A percentile compares a stretch with the other conserved stretches of the same genome.
Conservation (phyloP, 2,797 vertebrate genomes). For the Peromyscus nudipes region DNA sequence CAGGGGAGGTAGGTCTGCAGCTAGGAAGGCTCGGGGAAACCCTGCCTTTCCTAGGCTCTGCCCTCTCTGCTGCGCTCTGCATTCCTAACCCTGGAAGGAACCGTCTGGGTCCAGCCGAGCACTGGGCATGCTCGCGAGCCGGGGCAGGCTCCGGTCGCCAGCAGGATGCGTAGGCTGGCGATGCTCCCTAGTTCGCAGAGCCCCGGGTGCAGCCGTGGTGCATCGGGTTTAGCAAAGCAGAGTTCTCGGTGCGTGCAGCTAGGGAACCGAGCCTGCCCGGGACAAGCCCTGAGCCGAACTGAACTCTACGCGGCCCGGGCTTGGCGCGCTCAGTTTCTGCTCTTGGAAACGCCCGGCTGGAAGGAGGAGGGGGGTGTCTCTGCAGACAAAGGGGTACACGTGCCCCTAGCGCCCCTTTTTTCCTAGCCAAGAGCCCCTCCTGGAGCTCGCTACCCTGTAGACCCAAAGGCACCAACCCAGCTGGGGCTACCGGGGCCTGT, state of each 20-base stretch:
- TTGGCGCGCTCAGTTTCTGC: constrained; percentile 41
- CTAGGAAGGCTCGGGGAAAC: neutral
- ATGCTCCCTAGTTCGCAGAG: neutral
- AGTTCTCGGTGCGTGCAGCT: constrained; percentile 33
- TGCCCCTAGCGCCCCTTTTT: constrained; percentile 62
- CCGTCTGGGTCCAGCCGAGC: constrained; percentile 18
- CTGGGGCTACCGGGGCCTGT: constrained; percentile 40
- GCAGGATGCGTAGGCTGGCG: constrained; percentile 9
- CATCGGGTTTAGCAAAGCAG: constrained; percentile 36
- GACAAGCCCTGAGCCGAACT: constrained; percentile 5
- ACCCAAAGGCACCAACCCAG: constrained; percentile 67
- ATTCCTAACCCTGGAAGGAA: constrained; percentile 55
- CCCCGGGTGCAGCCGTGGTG: constrained; percentile 8
- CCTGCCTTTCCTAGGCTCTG: neutral
- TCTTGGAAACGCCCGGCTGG: constrained; percentile 68
- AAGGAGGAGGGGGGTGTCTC: constrained; percentile 13
- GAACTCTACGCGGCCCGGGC: constrained; percentile 34
- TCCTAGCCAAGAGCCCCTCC: constrained; percentile 34
- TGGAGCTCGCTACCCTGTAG: neutral
- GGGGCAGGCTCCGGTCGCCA: neutral
- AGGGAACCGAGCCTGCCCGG: neutral
- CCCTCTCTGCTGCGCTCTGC: neutral
- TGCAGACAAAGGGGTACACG: constrained; percentile 80
- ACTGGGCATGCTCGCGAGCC: constrained; percentile 77
- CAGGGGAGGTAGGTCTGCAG: constrained; percentile 12